A percentile compares a stretch with the other conserved stretches of the same genome.
Evolutionary conservation across 2,113 vertebrate species (phyloP).

Genomic region (Carettochelys insculpta): DNA sequence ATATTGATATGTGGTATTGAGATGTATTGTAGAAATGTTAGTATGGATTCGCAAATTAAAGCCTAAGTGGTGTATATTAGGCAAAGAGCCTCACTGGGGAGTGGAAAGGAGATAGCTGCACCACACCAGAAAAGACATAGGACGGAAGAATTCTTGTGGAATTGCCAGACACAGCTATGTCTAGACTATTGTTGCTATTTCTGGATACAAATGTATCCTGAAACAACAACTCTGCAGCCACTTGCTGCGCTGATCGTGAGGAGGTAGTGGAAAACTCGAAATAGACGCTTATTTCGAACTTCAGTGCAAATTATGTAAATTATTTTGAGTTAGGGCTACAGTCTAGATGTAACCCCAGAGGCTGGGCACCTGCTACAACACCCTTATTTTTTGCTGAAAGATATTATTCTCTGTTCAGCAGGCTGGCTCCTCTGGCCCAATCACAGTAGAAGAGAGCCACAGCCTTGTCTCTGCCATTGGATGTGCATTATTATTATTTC

Average conservation of each 20-base stretch:
- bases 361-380: background rate
- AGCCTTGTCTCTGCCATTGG: background rate
- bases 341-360: no score
- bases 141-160: background rate
- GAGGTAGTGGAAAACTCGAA: no score
- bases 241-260: no score
- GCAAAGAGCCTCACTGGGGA: rapidly evolving
- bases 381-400: background rate
- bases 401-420: background rate
- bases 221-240: no score
- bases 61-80: background rate
- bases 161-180: background rate
- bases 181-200: no score
- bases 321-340: no score
- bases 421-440: background rate
- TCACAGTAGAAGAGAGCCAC: background rate
- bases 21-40: background rate
- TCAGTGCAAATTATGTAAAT: no score
- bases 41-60: background rate
- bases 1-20: background rate
- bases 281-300: no score
- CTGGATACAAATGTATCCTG: no score
- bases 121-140: rapidly evolving
- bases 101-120: background rate
- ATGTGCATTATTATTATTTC: background rate